Conservation (phyloP, 1,140 invertebrate species). For the Panagrolaimus sp. region DNA sequence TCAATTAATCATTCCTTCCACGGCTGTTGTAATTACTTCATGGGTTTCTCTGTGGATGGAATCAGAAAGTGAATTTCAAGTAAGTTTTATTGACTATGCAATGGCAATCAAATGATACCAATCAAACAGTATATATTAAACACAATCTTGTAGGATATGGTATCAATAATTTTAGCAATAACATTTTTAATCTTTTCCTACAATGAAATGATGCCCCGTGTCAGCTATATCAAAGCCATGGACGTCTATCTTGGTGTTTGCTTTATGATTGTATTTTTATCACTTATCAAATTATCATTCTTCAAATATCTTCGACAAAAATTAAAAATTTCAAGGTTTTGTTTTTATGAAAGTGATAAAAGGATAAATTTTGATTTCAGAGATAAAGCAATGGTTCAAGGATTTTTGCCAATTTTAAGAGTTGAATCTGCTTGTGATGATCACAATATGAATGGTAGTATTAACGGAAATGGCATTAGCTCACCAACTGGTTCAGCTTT, state of each 20-base stretch:
- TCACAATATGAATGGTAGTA: too few relatives aligned
- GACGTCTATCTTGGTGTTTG: conserved; percentile 86
- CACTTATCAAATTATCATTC: conserved; percentile 56
- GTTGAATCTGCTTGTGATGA: neutral
- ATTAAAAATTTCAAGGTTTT: conserved; percentile 68
- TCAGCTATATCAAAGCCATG: conserved; percentile 91
- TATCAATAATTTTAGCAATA: conserved; percentile 85
- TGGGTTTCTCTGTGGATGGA: conserved; percentile 59
- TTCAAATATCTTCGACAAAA: conserved; percentile 66
- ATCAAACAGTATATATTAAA: conserved; percentile 31
- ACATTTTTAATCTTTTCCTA: conserved; percentile 96
- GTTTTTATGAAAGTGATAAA: conserved; percentile 71
- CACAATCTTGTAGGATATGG: conserved; percentile 73
- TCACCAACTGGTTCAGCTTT: too few relatives aligned
- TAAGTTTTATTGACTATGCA: too few relatives aligned
- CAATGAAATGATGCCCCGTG: conserved; percentile 79
- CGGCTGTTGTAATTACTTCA: conserved; percentile 56
- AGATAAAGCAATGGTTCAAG: conserved; percentile 27
- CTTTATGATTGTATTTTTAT: conserved; percentile 57
- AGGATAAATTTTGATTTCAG: conserved; percentile 37
- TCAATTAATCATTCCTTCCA: conserved; percentile 57
- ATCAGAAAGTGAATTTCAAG: conserved; percentile 43
- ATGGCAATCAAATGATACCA: too few relatives aligned
- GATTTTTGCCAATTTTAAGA: conserved; percentile 18
- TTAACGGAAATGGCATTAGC: too few relatives aligned